Percentiles rank a stretch among this genome's conserved stretches.
These are phyloP conservation scores for Ptychoptera albimana DNA, from an alignment of 2,888 invertebrate genomes.

Conservation along the genomic window DNA sequence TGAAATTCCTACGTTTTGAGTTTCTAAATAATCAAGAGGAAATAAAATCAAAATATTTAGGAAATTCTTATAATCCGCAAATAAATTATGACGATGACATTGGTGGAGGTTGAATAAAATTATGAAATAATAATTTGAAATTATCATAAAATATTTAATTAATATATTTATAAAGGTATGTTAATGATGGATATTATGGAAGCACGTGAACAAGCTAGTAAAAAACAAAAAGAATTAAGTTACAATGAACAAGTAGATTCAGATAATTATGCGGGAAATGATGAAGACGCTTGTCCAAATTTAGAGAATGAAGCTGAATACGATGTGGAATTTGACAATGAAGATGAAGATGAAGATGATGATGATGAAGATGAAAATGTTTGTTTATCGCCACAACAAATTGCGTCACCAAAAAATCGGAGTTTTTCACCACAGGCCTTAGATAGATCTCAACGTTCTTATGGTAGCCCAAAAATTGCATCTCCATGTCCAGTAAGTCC, in stretches of 20 bases:
- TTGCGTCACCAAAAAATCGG: no score
- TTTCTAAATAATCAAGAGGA: background rate
- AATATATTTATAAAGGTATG: background rate
- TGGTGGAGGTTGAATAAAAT: no score
- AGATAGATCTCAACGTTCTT: no score
- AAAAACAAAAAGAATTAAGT: background rate
- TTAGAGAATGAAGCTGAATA: background rate
- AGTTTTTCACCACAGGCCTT: no score
- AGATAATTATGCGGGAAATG: no score
- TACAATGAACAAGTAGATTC: no score
- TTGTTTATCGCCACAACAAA: background rate
- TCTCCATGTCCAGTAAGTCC: no score
- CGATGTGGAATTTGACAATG: background rate
- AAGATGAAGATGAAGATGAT: background rate
- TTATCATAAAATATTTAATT: no score
- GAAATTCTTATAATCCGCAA: background rate
- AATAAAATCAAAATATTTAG: background rate
- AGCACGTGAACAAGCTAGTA: no score
- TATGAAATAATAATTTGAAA: no score
- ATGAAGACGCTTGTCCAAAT: background rate
- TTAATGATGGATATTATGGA: background rate
- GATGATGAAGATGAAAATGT: background rate
- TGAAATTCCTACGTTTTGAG: background rate
- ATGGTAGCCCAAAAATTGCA: no score
- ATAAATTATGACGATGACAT: background rate